Base-by-base conservation (phyloP, 2,113 vertebrate species). In the Bubo blakistoni region DNA sequence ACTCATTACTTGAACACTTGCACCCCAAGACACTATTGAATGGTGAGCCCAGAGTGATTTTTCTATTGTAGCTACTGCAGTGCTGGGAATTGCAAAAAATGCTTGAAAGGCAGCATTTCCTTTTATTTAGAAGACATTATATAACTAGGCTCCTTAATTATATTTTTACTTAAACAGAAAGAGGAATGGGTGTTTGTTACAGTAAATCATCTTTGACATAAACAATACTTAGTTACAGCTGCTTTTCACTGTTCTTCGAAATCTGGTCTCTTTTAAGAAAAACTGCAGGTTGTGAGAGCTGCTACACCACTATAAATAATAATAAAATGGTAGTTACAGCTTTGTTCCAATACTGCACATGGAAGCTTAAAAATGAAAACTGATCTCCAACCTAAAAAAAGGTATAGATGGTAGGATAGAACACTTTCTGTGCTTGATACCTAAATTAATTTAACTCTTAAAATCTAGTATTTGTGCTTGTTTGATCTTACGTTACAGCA, bases 151-250 rank as follows among this genome's bases (percentile, higher is more conserved):
- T 82, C 36, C n/a, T 69, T 95, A 91, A 95, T 94, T 94, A 65
- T 71, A 16, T 81, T 89, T 95, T 54, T 76, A n/a, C 32, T 73
- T 82, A 72, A 91, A 63, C 86, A 86, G 78, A 54, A 69, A 44
- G 70, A 92, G 79, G 63, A 95, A 81, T 70, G 57, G 27, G 25
- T 90, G 84, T 86, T 92, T 83, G 85, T 86, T 92, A 87, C 87
- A 92, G 85, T 80, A 91, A 91, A 88, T 92, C 87, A 61, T 95
- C 47, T 95, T 82, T 94, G 89, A 81, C 84, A 63, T 87, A 88
- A 91, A 86, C 82, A 81, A 8, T 88, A 81, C n/a, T 92, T 76
- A 72, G 80, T 79, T 92, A 86, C 32, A 59, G 73, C 58, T 94
- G 77, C 42, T 94, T 94, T 95, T 79, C 51, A 13, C 57, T 63